Base-by-base conservation (phyloP, 2,888 invertebrate genomes). In the Dasysyrphus tricinctus region DNA sequence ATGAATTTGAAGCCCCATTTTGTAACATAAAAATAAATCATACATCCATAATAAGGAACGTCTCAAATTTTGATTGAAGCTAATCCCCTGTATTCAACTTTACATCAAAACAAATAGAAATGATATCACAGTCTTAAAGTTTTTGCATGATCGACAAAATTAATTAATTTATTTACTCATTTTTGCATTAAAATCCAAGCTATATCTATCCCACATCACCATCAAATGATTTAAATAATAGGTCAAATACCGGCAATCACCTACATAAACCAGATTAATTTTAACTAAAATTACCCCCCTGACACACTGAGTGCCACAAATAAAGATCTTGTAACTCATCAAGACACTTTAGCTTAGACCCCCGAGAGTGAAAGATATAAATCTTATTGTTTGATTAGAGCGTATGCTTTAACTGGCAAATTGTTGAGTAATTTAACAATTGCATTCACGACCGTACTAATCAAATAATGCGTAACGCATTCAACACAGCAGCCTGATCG, bases 401-500 rank as follows among this genome's bases (percentile, higher is more conserved):
- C 86, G 75, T 79, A 79, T 82, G 61, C 59, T 72, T 72, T 82
- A 82, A 86, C 63, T 86, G 86, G 86, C 86, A 86, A 86, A 86
- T 86, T 86, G 86, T 72, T 61, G 81, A 34, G 63, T 75, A 86
- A 86, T 86, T 86, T 82, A 79, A 34, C 82, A 86, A 82, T 79
- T 86, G 86, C 82, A 75, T 63, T 74, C 63, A 47, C 39, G 67
- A 29, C 54, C 47, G 19, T 57, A 44, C 49, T 86, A 86, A 86
- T 86, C 86, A 82, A 86, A 82, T 82, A 86, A 82, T 61, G 86
- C 82, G 86, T 86, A 82, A 79, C 86, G 86, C 86, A 82, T 65
- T 75, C 72, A 78, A 44, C 32, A 14, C 8, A n/a, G 12, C 8
- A n/a, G 12, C 11, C 11, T 24, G 6, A 24, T 16, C 2, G 9